A percentile compares a stretch with the other conserved stretches of the same genome.
These are phyloP conservation scores for Hippocampus guttulatus DNA, from an alignment of 2,113 vertebrate species.

Conservation along the genomic window DNA sequence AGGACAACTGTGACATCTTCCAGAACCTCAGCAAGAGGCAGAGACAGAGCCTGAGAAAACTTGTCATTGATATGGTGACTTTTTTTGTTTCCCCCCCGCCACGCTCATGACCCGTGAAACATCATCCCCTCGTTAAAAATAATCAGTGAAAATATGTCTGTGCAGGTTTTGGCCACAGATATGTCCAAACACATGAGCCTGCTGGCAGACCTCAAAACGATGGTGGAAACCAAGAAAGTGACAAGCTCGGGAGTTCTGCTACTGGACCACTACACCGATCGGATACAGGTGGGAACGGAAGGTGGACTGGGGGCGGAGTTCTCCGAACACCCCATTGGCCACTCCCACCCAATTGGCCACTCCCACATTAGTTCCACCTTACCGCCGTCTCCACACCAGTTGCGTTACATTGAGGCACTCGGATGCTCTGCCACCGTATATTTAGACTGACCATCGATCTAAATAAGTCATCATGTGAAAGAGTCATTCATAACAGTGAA, in stretches of 20 bases:
- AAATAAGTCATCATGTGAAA: too few species aligned
- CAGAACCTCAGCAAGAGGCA: conserved; percentile 89
- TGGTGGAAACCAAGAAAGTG: conserved; percentile 97
- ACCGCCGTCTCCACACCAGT: too few species aligned
- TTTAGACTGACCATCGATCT: too few species aligned
- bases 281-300: conserved; percentile 80
- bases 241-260: conserved; percentile 90
- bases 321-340: too few species aligned
- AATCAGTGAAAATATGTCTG: neutral
- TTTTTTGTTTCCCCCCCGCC: neutral
- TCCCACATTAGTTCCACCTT: too few species aligned
- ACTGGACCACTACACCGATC: conserved; percentile 88
- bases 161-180: conserved; percentile 88
- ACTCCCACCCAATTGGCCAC: too few species aligned
- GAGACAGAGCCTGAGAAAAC: conserved; percentile 85
- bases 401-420: too few species aligned
- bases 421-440: too few species aligned
- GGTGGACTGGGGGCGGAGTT: neutral
- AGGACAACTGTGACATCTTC: conserved; percentile 95
- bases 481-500: too few species aligned
- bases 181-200: conserved; percentile 98
- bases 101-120: neutral
- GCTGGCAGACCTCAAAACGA: conserved; percentile 90
- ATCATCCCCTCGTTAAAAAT: neutral
- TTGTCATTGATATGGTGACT: conserved; percentile 92